A percentile compares a stretch with the other conserved stretches of the same genome.
Conservation (phyloP, 2,113 vertebrate species). For the Manacus vitellinus region DNA sequence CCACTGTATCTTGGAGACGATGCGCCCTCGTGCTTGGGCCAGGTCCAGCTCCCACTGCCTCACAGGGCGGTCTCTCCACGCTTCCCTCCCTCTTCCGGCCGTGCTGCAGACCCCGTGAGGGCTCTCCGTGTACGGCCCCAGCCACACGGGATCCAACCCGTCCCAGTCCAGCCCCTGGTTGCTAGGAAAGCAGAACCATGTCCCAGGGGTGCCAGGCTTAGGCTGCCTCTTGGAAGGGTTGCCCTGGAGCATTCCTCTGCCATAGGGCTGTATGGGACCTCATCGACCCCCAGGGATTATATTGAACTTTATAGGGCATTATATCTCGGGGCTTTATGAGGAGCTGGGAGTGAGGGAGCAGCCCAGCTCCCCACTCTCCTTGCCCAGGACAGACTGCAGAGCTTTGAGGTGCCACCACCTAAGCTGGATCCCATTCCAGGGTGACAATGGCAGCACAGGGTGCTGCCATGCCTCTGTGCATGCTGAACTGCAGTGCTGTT, state of each 20-base stretch:
- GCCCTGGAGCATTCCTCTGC: not conserved
- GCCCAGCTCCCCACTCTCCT: not conserved
- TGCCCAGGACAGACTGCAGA: not conserved
- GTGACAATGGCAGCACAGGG: accelerated
- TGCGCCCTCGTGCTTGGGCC: not conserved
- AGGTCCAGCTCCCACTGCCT: not conserved
- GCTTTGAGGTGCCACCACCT: not conserved
- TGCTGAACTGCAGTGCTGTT: not conserved
- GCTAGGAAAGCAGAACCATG: not conserved
- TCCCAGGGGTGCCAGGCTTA: not conserved
- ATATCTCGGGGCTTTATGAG: accelerated
- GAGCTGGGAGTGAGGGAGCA: not conserved
- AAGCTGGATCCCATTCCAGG: not conserved
- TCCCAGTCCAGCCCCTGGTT: not conserved
- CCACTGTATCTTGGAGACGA: slow-evolving; percentile 67
- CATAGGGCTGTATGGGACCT: not conserved
- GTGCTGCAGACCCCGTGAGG: accelerated
- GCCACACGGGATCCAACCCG: not conserved
- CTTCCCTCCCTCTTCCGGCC: not conserved
- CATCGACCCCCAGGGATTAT: not conserved
- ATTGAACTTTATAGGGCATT: not conserved
- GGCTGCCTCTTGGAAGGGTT: not conserved
- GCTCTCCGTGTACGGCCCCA: accelerated
- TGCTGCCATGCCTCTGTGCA: not conserved
- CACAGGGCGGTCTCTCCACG: not conserved